Conservation (phyloP, 2,888 invertebrate genomes). For the Hypena proboscidalis region DNA sequence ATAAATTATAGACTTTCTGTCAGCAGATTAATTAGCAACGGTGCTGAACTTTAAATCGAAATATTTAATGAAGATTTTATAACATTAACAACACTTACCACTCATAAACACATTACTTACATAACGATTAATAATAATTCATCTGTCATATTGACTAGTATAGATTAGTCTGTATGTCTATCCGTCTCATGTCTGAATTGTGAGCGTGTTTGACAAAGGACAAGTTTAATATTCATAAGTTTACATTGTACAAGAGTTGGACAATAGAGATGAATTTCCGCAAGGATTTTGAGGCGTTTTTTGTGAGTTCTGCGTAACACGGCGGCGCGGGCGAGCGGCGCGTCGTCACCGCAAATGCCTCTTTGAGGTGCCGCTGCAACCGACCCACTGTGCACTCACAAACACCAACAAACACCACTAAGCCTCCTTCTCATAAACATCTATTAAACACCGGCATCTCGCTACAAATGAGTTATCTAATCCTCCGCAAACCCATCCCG, state of each 20-base stretch:
- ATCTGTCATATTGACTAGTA: background rate
- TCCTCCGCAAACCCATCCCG: constrained; percentile 71
- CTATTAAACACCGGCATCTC: constrained; percentile 72
- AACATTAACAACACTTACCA: constrained; percentile 44
- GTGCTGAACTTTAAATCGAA: constrained; percentile 59
- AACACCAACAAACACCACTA: constrained; percentile 71
- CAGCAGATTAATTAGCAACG: constrained; percentile 69
- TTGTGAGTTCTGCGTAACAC: constrained; percentile 68
- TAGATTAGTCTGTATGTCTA: background rate
- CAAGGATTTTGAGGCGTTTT: constrained; percentile 48
- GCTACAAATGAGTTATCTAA: constrained; percentile 75
- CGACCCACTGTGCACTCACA: constrained; percentile 55
- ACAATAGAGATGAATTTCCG: constrained; percentile 47
- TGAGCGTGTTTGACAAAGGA: constrained; percentile 1
- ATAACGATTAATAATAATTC: constrained; percentile 1
- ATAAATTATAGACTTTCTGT: constrained; percentile 73
- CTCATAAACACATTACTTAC: constrained; percentile 35
- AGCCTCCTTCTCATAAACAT: constrained; percentile 74
- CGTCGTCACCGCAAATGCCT: constrained; percentile 44
- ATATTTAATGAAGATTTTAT: constrained; percentile 61
- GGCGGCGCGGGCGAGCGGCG: constrained; percentile 50
- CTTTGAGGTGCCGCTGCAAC: constrained; percentile 53
- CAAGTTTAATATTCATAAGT: constrained; percentile 32
- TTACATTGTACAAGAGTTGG: constrained; percentile 40
- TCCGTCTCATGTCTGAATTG: background rate